Conservation (phyloP, 2,797 vertebrate genomes). For the Hybognathus amarus region DNA sequence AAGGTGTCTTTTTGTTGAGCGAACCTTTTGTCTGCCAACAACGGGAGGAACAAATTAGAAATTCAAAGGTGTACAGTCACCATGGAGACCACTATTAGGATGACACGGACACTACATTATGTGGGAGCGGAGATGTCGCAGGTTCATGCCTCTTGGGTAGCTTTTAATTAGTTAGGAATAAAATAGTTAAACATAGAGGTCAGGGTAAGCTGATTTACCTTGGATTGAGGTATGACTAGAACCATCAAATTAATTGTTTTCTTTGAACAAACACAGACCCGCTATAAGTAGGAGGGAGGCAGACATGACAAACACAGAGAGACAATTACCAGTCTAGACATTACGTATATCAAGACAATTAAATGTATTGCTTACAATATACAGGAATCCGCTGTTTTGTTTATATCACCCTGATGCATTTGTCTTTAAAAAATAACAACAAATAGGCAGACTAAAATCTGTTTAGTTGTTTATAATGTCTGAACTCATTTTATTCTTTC, state of each 20-base stretch:
- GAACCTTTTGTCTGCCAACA: constrained; percentile 23
- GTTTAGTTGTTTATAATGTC: not conserved
- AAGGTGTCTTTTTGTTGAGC: constrained; percentile 23
- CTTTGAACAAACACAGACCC: constrained; percentile 1
- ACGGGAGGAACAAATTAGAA: constrained; percentile 54
- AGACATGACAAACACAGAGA: not conserved
- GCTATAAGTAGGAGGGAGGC: not conserved
- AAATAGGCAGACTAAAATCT: not conserved
- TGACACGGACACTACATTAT: constrained; percentile 51
- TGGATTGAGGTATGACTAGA: not conserved
- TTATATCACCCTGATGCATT: not conserved
- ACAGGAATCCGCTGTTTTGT: not conserved
- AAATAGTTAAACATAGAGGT: constrained; percentile 30
- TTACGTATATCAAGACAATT: not conserved
- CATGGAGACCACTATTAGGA: constrained; percentile 66
- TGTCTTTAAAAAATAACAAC: not conserved
- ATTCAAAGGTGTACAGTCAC: constrained; percentile 66
- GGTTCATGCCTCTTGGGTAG: constrained; percentile 6
- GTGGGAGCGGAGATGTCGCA: constrained; percentile 15
- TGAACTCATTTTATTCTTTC: not conserved
- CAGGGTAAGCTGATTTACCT: constrained; percentile 12
- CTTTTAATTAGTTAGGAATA: constrained; percentile 39
- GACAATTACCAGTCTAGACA: constrained; percentile 22
- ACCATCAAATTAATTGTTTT: constrained; percentile 1
- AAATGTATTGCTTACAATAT: not conserved